Evolutionary conservation across 2,113 vertebrate genomes (phyloP).

Genomic region (Pteronura brasiliensis): DNA sequence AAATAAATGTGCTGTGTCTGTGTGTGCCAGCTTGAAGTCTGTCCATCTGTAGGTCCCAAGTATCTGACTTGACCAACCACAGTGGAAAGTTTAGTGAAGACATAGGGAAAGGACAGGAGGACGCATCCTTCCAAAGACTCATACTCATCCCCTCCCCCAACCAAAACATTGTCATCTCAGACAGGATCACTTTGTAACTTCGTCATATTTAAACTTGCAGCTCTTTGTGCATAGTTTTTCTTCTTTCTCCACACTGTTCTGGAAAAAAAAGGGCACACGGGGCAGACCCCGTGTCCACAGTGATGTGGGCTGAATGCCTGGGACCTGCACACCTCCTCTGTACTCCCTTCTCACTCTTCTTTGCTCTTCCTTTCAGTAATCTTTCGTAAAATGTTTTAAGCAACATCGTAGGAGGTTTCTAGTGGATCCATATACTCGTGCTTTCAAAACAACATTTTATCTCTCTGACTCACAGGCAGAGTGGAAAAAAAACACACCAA

Average conservation of each 20-base stretch:
- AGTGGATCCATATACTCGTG: constrained; percentile 29
- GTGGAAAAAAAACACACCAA: background rate
- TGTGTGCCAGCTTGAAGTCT: background rate
- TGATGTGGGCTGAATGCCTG: background rate
- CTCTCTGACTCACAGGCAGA: constrained; percentile 61
- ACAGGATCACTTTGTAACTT: background rate
- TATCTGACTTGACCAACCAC: background rate
- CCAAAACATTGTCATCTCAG: background rate
- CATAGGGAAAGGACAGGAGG: background rate
- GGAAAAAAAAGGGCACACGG: background rate
- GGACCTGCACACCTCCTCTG: background rate
- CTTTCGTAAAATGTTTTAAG: constrained; percentile 54
- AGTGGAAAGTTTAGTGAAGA: background rate
- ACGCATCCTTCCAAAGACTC: background rate
- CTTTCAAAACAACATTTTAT: constrained; percentile 69
- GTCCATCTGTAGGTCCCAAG: background rate
- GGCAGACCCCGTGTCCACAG: background rate
- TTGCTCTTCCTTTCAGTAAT: constrained; percentile 21
- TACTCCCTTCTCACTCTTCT: background rate
- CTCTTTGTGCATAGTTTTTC: background rate
- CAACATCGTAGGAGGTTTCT: constrained; percentile 42
- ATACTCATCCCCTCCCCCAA: background rate
- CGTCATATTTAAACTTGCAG: background rate
- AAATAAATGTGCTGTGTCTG: background rate
- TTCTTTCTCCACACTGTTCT: constrained; percentile 53